A percentile compares a stretch with the other conserved stretches of the same genome.
These are phyloP conservation scores for Phodopus roborovskii DNA, from an alignment of 2,113 vertebrate genomes.

Conservation along the genomic window DNA sequence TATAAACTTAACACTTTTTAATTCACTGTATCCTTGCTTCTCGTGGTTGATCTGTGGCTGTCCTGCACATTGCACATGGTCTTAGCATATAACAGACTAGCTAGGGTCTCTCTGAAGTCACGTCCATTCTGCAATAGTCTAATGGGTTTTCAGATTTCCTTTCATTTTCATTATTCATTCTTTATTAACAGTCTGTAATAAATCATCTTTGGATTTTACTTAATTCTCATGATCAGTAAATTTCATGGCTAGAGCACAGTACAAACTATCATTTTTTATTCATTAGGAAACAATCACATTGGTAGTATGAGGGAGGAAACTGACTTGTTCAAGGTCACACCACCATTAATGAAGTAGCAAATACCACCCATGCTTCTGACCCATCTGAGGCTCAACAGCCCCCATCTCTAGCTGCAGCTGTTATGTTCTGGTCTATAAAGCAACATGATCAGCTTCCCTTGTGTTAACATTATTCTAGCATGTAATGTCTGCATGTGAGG, in stretches of 20 bases:
- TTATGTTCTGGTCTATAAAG: background rate
- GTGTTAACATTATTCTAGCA: slow-evolving; percentile 70
- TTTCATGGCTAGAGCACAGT: background rate
- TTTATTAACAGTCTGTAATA: slow-evolving; percentile 37
- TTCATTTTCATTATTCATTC: slow-evolving; percentile 20
- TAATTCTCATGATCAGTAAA: slow-evolving; percentile 18
- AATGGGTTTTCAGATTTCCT: slow-evolving; percentile 21
- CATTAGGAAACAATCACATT: background rate
- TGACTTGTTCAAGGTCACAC: slow-evolving; percentile 55
- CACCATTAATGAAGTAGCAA: background rate
- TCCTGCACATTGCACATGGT: background rate
- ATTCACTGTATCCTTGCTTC: background rate
- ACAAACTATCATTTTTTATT: background rate
- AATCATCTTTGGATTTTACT: slow-evolving; percentile 34
- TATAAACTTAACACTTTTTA: background rate
- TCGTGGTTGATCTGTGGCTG: background rate
- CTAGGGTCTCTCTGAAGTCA: background rate
- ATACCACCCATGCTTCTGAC: background rate
- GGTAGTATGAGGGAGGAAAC: background rate
- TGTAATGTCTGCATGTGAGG: slow-evolving; percentile 78
- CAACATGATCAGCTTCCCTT: slow-evolving; percentile 68
- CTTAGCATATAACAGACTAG: background rate
- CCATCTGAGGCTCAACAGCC: background rate
- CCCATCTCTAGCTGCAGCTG: background rate
- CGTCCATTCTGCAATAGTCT: background rate